phyloP scores from a whole-genome alignment of 2,797 vertebrate genomes.

The Lutjanus argentimaculatus region DNA sequence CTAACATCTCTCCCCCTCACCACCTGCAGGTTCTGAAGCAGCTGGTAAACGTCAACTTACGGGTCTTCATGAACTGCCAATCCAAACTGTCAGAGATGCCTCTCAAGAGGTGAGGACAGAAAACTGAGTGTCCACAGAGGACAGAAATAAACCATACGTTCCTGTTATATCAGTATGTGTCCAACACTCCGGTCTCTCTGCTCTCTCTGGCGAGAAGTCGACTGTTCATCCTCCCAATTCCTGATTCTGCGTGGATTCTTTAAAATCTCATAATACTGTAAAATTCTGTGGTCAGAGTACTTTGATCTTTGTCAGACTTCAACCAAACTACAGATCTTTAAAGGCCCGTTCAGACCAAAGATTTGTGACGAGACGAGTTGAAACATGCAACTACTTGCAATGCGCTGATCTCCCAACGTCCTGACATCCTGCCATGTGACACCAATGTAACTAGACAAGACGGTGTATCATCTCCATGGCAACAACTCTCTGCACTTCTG shows the following conservation, averaged over 20 bases:
- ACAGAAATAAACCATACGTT: background rate
- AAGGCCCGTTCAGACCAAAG: no score
- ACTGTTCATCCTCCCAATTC: background rate
- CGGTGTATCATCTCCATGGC: no score
- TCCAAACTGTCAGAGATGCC: slow-evolving; percentile 98
- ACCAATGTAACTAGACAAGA: no score
- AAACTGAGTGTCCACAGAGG: no score
- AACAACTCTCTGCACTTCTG: no score
- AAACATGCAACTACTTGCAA: no score
- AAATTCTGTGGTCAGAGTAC: background rate
- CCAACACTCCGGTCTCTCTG: background rate
- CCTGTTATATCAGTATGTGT: background rate
- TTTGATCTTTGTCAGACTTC: background rate
- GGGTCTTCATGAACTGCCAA: slow-evolving; percentile 99
- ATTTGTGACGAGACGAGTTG: no score
- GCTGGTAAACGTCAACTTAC: slow-evolving; percentile 94
- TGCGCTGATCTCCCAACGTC: no score
- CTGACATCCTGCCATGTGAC: no score
- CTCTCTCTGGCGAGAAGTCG: background rate
- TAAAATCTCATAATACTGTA: background rate
- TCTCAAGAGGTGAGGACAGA: slow-evolving; percentile 94
- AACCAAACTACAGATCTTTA: no score
- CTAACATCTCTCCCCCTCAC: background rate
- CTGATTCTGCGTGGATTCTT: background rate
- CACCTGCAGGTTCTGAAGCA: slow-evolving; percentile 91